Conservation (phyloP, 2,113 vertebrate genomes). For the Sapayoa aenigma region DNA sequence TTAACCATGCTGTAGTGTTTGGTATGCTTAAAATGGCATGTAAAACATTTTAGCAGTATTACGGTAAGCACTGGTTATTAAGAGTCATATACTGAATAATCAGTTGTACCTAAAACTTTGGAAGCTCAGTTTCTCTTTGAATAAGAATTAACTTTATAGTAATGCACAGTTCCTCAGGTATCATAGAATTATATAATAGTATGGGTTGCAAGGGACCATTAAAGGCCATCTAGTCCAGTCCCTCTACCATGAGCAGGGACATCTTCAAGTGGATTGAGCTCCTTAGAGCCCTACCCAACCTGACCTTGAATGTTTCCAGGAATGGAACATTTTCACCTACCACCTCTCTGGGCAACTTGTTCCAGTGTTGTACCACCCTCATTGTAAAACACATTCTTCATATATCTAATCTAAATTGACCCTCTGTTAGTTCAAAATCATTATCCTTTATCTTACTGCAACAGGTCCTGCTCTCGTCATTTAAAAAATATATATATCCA, state of each 20-base stretch:
- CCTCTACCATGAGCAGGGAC: background rate
- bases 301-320: background rate
- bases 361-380: background rate
- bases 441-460: background rate
- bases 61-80: background rate
- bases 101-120: background rate
- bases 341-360: background rate
- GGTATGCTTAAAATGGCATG: fast-evolving
- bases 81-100: background rate
- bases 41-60: background rate
- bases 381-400: background rate
- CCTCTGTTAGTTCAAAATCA: background rate
- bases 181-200: background rate
- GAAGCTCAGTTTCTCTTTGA: background rate
- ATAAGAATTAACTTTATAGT: background rate
- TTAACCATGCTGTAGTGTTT: background rate
- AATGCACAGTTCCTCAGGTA: background rate
- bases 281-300: background rate
- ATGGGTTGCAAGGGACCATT: background rate
- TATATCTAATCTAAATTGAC: background rate
- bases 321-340: no score
- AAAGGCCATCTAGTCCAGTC: background rate
- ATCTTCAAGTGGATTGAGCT: no score
- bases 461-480: background rate
- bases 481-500: background rate